phyloP scores from a whole-genome alignment of 1,140 invertebrate species.

The Scaptomyza hsui region DNA sequence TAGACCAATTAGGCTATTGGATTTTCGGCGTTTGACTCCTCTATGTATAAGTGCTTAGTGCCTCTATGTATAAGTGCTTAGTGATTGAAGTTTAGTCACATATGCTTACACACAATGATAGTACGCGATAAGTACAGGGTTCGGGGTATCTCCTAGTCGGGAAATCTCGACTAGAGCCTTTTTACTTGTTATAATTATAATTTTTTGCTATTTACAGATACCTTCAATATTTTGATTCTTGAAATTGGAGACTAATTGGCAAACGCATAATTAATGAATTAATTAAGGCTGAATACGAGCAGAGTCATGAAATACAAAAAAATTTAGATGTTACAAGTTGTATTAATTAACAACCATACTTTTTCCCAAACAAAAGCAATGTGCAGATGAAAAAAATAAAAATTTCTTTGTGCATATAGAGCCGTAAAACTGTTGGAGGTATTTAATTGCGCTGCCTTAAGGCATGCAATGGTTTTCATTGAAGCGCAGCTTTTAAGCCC shows the following conservation, averaged over 20 bases:
- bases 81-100: no score
- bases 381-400: constrained; percentile 9
- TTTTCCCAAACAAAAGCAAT: constrained; percentile 27
- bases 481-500: not conserved
- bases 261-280: constrained; percentile 26
- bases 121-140: no score
- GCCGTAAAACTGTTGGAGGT: constrained; percentile 6
- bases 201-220: constrained; percentile 66
- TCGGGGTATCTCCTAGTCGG: no score
- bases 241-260: constrained; percentile 73
- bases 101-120: no score
- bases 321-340: constrained; percentile 34
- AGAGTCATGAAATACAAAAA: constrained; percentile 41
- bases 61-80: no score
- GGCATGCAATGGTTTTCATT: constrained; percentile 31
- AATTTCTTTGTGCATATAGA: not conserved
- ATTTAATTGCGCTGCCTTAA: constrained; percentile 25
- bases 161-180: no score
- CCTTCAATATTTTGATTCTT: constrained; percentile 77
- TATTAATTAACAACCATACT: no score
- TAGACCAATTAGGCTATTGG: no score
- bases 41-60: no score
- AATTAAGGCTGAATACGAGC: constrained; percentile 49
- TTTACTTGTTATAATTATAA: constrained; percentile 33
- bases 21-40: no score